A percentile compares a stretch with the other conserved stretches of the same genome.
Evolutionary conservation across 2,113 vertebrate genomes (phyloP).

Genomic region (Arizona elegans): DNA sequence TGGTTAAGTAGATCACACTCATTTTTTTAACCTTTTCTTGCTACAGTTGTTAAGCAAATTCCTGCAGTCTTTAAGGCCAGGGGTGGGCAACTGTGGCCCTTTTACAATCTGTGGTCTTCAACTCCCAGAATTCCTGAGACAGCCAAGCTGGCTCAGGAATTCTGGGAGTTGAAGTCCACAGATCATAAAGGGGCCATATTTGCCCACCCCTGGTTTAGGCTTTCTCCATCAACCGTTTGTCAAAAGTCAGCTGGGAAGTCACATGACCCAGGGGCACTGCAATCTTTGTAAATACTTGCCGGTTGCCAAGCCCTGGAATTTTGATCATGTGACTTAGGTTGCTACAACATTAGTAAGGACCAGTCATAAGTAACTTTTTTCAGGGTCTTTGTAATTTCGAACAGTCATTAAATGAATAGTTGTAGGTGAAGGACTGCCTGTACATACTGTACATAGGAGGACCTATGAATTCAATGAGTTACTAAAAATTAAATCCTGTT

Average conservation of each 20-base stretch:
- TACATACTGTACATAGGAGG: not conserved
- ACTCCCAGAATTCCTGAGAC: too few species aligned
- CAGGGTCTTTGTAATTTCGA: not conserved
- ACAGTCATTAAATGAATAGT: not conserved
- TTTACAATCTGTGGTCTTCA: too few species aligned
- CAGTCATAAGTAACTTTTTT: not conserved
- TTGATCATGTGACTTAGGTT: not conserved
- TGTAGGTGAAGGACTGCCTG: not conserved
- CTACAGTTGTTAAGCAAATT: not conserved
- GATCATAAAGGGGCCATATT: too few species aligned
- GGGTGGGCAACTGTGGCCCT: too few species aligned
- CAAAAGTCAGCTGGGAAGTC: too few species aligned
- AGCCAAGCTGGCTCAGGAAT: too few species aligned
- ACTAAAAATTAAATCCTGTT: not conserved
- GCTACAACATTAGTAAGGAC: not conserved
- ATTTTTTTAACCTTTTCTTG: not conserved
- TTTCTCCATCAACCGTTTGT: not conserved
- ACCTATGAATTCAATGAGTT: not conserved
- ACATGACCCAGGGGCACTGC: too few species aligned
- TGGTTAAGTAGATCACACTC: not conserved
- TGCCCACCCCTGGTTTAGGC: not conserved
- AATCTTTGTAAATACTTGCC: not conserved
- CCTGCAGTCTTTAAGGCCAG: not conserved
- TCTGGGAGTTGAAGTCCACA: too few species aligned
- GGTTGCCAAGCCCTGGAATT: not conserved